Base-by-base conservation (phyloP, 2,797 vertebrate species). In the Neosalanx taihuensis region DNA sequence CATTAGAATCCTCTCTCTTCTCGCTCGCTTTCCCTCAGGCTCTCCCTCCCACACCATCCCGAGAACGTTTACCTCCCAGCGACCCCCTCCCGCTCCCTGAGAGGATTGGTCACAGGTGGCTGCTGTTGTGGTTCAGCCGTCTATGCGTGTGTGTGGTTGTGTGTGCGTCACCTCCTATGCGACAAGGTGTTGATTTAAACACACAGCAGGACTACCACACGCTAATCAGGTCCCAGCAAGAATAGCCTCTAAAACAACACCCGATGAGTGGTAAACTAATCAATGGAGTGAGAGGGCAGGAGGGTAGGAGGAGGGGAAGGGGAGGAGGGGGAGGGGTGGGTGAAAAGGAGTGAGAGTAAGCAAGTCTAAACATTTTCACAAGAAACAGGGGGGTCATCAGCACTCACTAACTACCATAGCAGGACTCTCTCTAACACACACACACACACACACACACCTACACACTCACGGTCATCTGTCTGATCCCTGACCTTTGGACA, bases 331-430 rank as follows among this genome's bases (percentile, higher is more conserved):
- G 51, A 76, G 69, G 49, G 29, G 33, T 30, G 20, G 57, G 67
- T 10, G 61, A 64, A 56, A 66, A 31, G 60, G 59, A 13, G 41
- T 3, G 46, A 70, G 75, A 78, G 65, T 74, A 37, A 72, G 67
- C 76, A 23, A 33, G 20, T 35, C 59, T 57, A 67, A 90, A 89
- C 81, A 81, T 84, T 89, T 80, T 90, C 73, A 73, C 82, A 91
- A 90, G 82, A 87, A 82, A 79, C 89, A 79, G 84, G 84, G 84
- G 79, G 65, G 67, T 89, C 90, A 92, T 92, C 92, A 91, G 81
- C 81, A 78, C 46, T 83, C 80, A 46, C 7, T 46, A 46, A 46
- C 41, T 46, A 13, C 41, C 41, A 46, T 46, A 79, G 83, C 86
- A 77, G 72, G 76, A 89, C 18, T 56, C 51, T 56, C 51, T 66